phyloP scores from a whole-genome alignment of 2,797 vertebrate genomes.

The Sebastes diploproa region DNA sequence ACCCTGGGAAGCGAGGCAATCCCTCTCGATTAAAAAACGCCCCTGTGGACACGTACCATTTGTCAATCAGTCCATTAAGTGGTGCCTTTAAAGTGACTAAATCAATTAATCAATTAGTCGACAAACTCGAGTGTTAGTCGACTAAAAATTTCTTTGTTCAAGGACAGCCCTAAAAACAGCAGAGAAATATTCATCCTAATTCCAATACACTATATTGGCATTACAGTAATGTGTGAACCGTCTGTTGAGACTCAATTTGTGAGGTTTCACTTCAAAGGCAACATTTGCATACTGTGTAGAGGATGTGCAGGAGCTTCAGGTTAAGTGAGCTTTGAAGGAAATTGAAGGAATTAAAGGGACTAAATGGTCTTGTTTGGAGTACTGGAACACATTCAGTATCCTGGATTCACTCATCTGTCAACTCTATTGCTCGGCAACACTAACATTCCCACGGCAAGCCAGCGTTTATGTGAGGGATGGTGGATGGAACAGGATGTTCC shows the following conservation, averaged over 20 bases:
- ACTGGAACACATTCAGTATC: slow-evolving; percentile 32
- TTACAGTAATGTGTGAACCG: slow-evolving; percentile 15
- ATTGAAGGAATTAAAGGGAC: slow-evolving; percentile 49
- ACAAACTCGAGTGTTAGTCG: no score
- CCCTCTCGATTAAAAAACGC: no score
- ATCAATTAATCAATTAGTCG: no score
- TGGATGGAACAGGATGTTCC: slow-evolving; percentile 72
- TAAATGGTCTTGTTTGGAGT: slow-evolving; percentile 55
- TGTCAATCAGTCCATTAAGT: no score
- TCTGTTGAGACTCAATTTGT: slow-evolving; percentile 29
- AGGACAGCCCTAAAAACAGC: no score
- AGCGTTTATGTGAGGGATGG: slow-evolving; percentile 40
- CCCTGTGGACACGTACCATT: no score
- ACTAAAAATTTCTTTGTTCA: no score
- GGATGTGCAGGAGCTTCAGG: slow-evolving; percentile 39
- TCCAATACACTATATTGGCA: background rate
- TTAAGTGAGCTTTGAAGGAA: slow-evolving; percentile 56
- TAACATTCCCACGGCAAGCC: slow-evolving; percentile 53
- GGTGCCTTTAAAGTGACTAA: no score
- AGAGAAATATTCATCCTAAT: background rate
- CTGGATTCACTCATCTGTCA: slow-evolving; percentile 68
- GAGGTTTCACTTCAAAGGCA: slow-evolving; percentile 56
- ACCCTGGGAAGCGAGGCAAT: no score
- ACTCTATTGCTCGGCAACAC: slow-evolving; percentile 41
- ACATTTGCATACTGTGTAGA: slow-evolving; percentile 50